A percentile compares a stretch with the other conserved stretches of the same genome.
phyloP scores from a whole-genome alignment of 2,888 invertebrate genomes.

The Gastrophysa polygoni region DNA sequence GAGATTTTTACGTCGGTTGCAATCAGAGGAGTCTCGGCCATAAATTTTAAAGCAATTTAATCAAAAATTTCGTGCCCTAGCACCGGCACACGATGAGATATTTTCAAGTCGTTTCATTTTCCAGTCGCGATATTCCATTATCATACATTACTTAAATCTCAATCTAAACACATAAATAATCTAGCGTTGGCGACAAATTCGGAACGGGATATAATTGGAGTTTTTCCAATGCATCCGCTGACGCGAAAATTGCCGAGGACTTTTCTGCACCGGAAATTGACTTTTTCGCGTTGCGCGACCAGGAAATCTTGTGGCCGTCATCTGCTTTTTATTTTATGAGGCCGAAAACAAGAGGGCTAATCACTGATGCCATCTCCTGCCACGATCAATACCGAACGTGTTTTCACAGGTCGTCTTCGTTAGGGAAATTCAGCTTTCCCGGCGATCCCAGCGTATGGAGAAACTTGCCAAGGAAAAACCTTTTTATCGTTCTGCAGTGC shows the following conservation, averaged over 20 bases:
- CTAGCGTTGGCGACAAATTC: constrained; percentile 47
- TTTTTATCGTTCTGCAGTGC: too few relatives aligned
- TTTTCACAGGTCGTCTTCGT: too few relatives aligned
- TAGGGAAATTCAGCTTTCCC: too few relatives aligned
- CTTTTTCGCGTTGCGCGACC: constrained; percentile 19
- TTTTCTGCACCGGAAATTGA: constrained; percentile 29
- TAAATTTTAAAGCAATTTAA: constrained; percentile 54
- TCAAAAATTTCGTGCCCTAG: constrained; percentile 48
- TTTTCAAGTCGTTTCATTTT: constrained; percentile 50
- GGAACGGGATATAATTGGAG: constrained; percentile 48
- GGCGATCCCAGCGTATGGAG: too few relatives aligned
- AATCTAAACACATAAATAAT: constrained; percentile 56
- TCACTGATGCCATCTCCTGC: too few relatives aligned
- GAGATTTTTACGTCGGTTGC: constrained; percentile 37
- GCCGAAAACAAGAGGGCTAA: too few relatives aligned
- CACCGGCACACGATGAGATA: constrained; percentile 41
- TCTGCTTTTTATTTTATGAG: background rate
- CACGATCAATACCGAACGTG: too few relatives aligned
- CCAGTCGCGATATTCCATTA: constrained; percentile 52
- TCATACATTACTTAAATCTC: constrained; percentile 55
- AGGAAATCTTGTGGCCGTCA: background rate
- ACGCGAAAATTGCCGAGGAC: constrained; percentile 35
- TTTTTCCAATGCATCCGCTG: constrained; percentile 40
- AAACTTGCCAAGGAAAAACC: too few relatives aligned
- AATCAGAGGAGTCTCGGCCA: constrained; percentile 46